Evolutionary conservation across 2,113 vertebrate genomes (phyloP).

Genomic region (Sinocyclocheilus grahami): DNA sequence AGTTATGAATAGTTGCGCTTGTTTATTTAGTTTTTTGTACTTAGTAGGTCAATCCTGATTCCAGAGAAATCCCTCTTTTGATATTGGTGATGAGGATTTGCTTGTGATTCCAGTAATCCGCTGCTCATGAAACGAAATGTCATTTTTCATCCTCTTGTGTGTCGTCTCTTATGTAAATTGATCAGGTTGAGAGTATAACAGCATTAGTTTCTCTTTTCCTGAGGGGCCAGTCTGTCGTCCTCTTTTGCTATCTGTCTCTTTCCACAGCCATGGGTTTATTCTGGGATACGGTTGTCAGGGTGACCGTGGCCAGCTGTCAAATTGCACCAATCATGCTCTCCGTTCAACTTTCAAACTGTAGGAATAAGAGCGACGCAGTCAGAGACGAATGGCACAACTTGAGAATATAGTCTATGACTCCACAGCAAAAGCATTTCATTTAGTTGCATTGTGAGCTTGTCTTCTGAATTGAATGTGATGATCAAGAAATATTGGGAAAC

Average conservation of each 20-base stretch:
- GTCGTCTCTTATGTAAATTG: conserved; percentile 46
- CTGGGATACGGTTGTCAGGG: conserved; percentile 38
- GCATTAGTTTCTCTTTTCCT: conserved; percentile 38
- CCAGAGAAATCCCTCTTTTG: conserved; percentile 28
- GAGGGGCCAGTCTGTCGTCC: conserved; percentile 27
- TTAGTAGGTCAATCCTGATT: conserved; percentile 19
- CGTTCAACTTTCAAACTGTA: conserved; percentile 46
- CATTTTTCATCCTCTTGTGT: conserved; percentile 37
- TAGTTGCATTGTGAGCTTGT: not conserved
- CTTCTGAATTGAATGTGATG: not conserved
- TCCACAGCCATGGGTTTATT: conserved; percentile 44
- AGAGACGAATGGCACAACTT: not conserved
- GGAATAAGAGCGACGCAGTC: conserved; percentile 4
- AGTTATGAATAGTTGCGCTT: not conserved
- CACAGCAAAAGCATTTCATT: not conserved
- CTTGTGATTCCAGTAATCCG: conserved; percentile 43
- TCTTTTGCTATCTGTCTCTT: not conserved
- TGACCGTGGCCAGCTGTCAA: conserved; percentile 15
- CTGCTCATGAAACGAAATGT: conserved; percentile 32
- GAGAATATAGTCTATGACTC: not conserved
- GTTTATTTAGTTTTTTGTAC: not conserved
- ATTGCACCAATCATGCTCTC: too few species aligned
- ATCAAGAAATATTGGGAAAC: not conserved
- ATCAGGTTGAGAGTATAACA: conserved; percentile 34
- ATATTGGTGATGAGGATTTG: conserved; percentile 10